Conservation (phyloP, 1,140 invertebrate species). For the Hypsibius dujardini region DNA sequence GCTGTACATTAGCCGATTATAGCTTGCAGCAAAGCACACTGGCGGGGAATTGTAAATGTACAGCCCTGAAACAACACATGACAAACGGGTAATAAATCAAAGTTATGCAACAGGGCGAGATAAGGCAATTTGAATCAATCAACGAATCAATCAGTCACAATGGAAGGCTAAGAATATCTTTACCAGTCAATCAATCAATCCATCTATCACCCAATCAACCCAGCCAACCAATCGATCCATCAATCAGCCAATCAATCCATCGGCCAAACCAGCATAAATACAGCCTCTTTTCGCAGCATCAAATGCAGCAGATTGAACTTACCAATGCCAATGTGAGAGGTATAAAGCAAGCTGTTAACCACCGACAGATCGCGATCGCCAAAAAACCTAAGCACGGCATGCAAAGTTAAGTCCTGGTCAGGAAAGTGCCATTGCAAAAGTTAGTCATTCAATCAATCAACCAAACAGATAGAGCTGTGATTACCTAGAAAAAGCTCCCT, state of each 20-base stretch:
- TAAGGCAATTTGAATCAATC: background rate
- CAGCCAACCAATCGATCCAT: no score
- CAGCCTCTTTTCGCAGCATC: background rate
- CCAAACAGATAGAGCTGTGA: background rate
- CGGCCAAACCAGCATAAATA: background rate
- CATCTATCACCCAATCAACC: no score
- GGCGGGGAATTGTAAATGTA: slow-evolving; percentile 16
- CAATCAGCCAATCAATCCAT: background rate
- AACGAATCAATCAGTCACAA: background rate
- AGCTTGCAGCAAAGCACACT: slow-evolving; percentile 6
- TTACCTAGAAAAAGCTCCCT: background rate
- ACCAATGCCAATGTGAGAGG: slow-evolving; percentile 15
- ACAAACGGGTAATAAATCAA: no score
- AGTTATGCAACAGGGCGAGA: background rate
- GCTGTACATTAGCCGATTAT: slow-evolving; percentile 17
- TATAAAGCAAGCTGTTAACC: slow-evolving; percentile 8
- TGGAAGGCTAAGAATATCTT: background rate
- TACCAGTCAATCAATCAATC: no score
- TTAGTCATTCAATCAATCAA: background rate
- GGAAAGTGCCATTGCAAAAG: background rate
- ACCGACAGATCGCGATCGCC: background rate
- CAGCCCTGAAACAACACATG: background rate
- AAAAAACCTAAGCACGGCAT: slow-evolving; percentile 10
- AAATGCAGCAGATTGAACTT: background rate
- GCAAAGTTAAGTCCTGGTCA: background rate